Evolutionary conservation across 2,888 invertebrate genomes (phyloP).

Genomic region (Amiota communis): DNA sequence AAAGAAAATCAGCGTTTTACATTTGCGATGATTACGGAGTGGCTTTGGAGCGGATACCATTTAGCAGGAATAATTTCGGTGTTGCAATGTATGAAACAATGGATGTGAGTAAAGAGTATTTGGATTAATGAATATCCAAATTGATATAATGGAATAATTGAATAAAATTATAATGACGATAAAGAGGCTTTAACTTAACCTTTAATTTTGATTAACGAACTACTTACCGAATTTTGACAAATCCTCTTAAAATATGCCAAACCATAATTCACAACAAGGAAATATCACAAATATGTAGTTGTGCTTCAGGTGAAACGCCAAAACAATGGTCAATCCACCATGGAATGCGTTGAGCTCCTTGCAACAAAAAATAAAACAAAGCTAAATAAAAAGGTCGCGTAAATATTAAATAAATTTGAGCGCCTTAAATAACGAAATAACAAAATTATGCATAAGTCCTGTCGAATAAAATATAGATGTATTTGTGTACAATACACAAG

Average conservation of each 20-base stretch:
- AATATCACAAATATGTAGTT: slow-evolving; percentile 44
- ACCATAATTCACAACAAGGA: slow-evolving; percentile 32
- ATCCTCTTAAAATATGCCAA: slow-evolving; percentile 64
- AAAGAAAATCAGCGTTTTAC: not conserved
- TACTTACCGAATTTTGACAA: slow-evolving; percentile 62
- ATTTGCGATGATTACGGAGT: slow-evolving; percentile 1
- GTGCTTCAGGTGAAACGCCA: slow-evolving; percentile 34
- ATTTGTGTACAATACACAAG: slow-evolving; percentile 25
- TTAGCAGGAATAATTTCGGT: not conserved
- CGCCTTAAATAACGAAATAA: slow-evolving; percentile 23
- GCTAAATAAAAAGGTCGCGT: slow-evolving; percentile 24
- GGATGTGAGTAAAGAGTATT: slow-evolving; percentile 10
- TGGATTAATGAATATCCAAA: slow-evolving; percentile 14
- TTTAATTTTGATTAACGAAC: slow-evolving; percentile 20
- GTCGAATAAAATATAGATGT: slow-evolving; percentile 17
- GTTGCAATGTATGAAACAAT: not conserved
- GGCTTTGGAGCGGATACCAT: slow-evolving; percentile 4
- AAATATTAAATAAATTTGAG: slow-evolving; percentile 28
- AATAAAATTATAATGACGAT: not conserved
- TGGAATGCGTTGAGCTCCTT: not conserved
- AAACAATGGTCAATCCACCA: no score
- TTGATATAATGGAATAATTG: not conserved
- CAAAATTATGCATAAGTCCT: slow-evolving; percentile 27
- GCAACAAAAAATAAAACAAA: not conserved
- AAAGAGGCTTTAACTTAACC: not conserved